phyloP scores from a whole-genome alignment of 2,797 vertebrate genomes.

The Sebastes nivosus region DNA sequence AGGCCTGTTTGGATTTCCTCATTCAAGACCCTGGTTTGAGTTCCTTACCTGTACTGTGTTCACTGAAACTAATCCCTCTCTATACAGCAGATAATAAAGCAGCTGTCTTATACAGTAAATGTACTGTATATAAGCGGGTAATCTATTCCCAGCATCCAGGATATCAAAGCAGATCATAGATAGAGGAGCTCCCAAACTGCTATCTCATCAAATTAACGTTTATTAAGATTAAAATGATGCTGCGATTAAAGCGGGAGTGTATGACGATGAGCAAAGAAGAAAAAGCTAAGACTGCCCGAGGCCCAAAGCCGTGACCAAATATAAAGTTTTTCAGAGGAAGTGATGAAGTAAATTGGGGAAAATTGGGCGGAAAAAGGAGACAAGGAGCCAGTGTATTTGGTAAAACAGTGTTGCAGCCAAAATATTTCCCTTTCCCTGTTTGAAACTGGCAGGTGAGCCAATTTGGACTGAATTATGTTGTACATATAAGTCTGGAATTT shows the following conservation, averaged over 20 bases:
- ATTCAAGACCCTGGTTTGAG: background rate
- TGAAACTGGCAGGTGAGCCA: slow-evolving; percentile 75
- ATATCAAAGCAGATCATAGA: slow-evolving; percentile 78
- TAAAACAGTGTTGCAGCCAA: slow-evolving; percentile 64
- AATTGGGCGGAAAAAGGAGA: slow-evolving; percentile 16
- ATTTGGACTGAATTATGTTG: slow-evolving; percentile 79
- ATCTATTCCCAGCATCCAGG: slow-evolving; percentile 62
- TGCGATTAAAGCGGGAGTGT: slow-evolving; percentile 79
- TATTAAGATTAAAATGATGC: slow-evolving; percentile 90
- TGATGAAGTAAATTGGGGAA: slow-evolving; percentile 52
- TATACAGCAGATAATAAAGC: slow-evolving; percentile 28
- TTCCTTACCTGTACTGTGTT: slow-evolving; percentile 34
- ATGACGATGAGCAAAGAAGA: slow-evolving; percentile 58
- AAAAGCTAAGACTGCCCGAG: slow-evolving; percentile 52
- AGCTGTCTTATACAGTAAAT: slow-evolving; percentile 16
- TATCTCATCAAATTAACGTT: slow-evolving; percentile 83
- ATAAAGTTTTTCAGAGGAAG: slow-evolving; percentile 71
- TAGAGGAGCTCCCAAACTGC: slow-evolving; percentile 67
- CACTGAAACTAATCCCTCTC: slow-evolving; percentile 67
- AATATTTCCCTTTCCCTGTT: slow-evolving; percentile 67
- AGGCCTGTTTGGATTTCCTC: slow-evolving; percentile 11
- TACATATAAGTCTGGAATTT: slow-evolving; percentile 56
- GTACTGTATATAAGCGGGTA: slow-evolving; percentile 30
- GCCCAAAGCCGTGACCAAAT: slow-evolving; percentile 65
- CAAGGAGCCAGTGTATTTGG: slow-evolving; percentile 28